Evolutionary conservation across 30 jellyfish, hydroid and myxozoan genomes (phyloP), one percentile per base, ranked within the genome.

Genomic region (Nemopilema nomurai): DNA sequence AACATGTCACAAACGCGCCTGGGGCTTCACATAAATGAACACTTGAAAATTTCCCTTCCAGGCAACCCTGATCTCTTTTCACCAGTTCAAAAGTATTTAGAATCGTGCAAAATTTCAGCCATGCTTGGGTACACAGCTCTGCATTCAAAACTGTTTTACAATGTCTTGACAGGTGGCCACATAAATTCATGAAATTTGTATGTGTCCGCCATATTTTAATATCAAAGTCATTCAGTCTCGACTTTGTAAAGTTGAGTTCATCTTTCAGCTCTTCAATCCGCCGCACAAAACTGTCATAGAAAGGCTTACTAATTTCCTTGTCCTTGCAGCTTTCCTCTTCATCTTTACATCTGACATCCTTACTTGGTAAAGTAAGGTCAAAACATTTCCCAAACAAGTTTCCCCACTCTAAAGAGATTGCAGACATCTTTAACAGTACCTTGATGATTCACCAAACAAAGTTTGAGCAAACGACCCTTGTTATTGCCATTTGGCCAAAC

Each of bases 1-100:
- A 79, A 50, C 97, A 88, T n/a, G 98, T 72, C 4, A 96, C 88
- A 76, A 96, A 96, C 17, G 98, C 99, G 19, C 99, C 99, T 1
- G 99, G 99, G 4, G 97, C 99, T 72, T 96, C 99, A 88, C 99
- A 96, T 49, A 96, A 69, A 80, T 96, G 99, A 18, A 78, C 92
- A 69, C 94, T 85, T 49, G 85, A 32, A 20, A 90, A 21, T 33
- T 19, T 69, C 0, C 49, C 24, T 22, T 74, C 77, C 8, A 8
- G 8, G 4, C 30, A 22, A 8, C 18, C 62, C 1, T 16, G 23
- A 6, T 62, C 80, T 8, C 65, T 74, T 28, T 82, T 33, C 28
- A 96, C 3, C 16, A 95, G 16, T 0, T 90, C 97, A 84, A 26
- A 91, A 13, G 97, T 41, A 49, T 83, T 80, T 0, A 96, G 82